Evolutionary conservation across 2,888 invertebrate genomes (phyloP).

Genomic region (Tridacna gigas): DNA sequence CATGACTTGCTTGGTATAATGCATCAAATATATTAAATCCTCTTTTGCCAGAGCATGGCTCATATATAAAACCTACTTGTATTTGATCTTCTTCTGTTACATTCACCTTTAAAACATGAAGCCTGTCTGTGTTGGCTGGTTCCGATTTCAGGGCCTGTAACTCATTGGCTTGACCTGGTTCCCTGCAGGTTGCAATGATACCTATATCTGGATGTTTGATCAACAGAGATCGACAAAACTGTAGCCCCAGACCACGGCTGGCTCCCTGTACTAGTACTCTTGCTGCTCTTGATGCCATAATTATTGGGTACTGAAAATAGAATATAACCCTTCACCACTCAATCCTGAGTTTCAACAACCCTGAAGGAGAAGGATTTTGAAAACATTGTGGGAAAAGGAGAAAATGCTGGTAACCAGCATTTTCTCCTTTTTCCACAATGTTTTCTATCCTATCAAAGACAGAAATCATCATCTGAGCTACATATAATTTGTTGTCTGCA

Average conservation of each 20-base stretch:
- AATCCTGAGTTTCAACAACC: too few relatives aligned
- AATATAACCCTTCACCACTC: too few relatives aligned
- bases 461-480: too few relatives aligned
- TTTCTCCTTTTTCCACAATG: too few relatives aligned
- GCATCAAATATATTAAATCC: neutral
- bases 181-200: slow-evolving; percentile 77
- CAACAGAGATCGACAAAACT: slow-evolving; percentile 75
- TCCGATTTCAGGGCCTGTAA: slow-evolving; percentile 60
- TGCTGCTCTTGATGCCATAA: neutral
- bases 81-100: slow-evolving; percentile 71
- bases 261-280: slow-evolving; percentile 73
- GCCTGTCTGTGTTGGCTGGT: slow-evolving; percentile 42
- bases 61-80: slow-evolving; percentile 36
- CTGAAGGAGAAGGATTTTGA: too few relatives aligned
- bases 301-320: neutral
- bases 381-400: too few relatives aligned
- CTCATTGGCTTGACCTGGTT: slow-evolving; percentile 65
- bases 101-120: slow-evolving; percentile 69
- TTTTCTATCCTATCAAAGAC: too few relatives aligned
- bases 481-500: too few relatives aligned
- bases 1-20: too few relatives aligned
- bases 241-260: slow-evolving; percentile 77
- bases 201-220: slow-evolving; percentile 47
- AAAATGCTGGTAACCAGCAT: too few relatives aligned
- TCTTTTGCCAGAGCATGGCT: neutral